A percentile compares a stretch with the other conserved stretches of the same genome.
Conservation (phyloP, 2,888 invertebrate species). For the Andrena praecox region DNA sequence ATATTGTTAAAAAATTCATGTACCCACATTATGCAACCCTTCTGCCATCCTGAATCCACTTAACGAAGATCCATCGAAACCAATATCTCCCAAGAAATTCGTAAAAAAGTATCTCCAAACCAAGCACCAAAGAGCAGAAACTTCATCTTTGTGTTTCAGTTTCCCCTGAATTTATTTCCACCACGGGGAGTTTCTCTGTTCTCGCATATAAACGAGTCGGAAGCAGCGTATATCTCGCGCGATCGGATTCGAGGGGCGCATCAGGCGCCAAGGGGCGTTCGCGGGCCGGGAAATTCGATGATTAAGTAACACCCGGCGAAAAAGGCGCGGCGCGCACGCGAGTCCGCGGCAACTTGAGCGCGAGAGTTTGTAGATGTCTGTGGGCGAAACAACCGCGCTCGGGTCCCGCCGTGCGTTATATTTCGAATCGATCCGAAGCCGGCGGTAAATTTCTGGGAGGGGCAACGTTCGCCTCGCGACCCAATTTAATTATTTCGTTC, state of each 20-base stretch:
- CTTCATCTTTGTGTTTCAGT: neutral
- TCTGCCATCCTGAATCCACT: no score
- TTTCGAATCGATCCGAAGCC: conserved; percentile 38
- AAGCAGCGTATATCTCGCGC: neutral
- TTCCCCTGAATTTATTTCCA: neutral
- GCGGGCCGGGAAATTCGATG: conserved; percentile 20
- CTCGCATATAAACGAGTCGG: conserved; percentile 5
- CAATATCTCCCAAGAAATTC: no score
- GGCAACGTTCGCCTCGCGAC: conserved; percentile 32
- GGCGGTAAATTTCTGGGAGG: conserved; percentile 6
- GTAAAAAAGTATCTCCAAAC: no score
- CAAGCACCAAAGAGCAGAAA: neutral
- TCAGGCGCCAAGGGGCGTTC: neutral
- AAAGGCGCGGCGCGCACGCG: neutral
- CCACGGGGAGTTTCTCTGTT: neutral
- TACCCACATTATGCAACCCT: no score
- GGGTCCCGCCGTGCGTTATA: conserved; percentile 18
- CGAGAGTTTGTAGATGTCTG: conserved; percentile 10
- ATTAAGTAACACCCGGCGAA: conserved; percentile 25
- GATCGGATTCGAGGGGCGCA: conserved; percentile 13
- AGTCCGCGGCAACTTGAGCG: conserved; percentile 2
- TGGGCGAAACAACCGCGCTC: conserved; percentile 3
- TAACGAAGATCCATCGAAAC: no score
- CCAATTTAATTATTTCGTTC: conserved; percentile 49
- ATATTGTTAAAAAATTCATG: no score